A percentile compares a stretch with the other conserved stretches of the same genome.
These are phyloP conservation scores for Colostygia pectinataria DNA, from an alignment of 2,888 invertebrate species.

Conservation along the genomic window DNA sequence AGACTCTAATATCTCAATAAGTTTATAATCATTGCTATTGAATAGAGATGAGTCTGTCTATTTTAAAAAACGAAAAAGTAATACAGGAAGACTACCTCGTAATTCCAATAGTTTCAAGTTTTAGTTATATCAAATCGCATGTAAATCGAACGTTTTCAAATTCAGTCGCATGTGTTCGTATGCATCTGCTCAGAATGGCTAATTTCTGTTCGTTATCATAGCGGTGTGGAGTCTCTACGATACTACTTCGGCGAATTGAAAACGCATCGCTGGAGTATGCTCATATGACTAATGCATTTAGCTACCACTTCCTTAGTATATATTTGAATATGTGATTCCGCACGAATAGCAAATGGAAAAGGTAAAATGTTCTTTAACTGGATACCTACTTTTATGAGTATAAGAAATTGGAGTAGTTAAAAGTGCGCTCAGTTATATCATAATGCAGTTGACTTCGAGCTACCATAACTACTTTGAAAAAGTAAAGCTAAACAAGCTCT, in stretches of 20 bases:
- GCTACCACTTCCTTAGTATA: not conserved
- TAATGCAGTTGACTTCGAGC: not conserved
- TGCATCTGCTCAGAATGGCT: constrained; percentile 30
- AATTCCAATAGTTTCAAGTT: constrained; percentile 10
- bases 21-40: no score
- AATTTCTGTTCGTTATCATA: constrained; percentile 31
- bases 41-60: no score
- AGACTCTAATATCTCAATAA: no score
- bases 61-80: not conserved
- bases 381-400: no score
- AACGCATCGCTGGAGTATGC: constrained; percentile 7
- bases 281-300: constrained; percentile 9
- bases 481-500: not conserved
- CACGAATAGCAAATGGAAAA: not conserved
- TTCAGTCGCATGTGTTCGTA: constrained; percentile 24
- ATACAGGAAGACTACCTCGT: not conserved
- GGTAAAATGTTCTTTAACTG: not conserved
- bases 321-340: constrained; percentile 2
- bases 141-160: constrained; percentile 19
- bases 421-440: no score
- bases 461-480: not conserved
- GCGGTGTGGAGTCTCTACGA: constrained; percentile 6
- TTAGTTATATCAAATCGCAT: constrained; percentile 13
- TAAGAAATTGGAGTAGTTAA: no score
- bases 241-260: constrained; percentile 13